phyloP scores from a whole-genome alignment of 1,140 invertebrate genomes.

The Drosophila repletoides region DNA sequence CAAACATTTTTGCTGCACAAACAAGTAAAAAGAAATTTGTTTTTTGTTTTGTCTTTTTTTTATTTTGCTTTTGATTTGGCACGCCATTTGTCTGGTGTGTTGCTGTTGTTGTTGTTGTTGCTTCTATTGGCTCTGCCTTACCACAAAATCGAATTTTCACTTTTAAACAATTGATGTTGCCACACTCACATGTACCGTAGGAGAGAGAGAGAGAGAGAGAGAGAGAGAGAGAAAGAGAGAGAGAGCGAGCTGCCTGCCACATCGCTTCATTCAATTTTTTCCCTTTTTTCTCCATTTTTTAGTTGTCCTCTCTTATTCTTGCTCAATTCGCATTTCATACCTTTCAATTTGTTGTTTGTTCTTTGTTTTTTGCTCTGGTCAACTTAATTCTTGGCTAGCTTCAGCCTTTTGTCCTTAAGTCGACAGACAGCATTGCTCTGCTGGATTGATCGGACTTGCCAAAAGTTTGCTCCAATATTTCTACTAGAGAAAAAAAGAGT shows the following conservation, averaged over 20 bases:
- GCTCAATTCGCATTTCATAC: constrained; percentile 45
- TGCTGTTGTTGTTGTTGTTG: constrained; percentile 15
- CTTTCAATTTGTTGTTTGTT: constrained; percentile 68
- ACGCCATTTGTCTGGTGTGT: constrained; percentile 56
- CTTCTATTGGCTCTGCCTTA: constrained; percentile 42
- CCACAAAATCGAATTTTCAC: constrained; percentile 82
- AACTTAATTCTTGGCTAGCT: constrained; percentile 43
- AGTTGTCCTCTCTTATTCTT: constrained; percentile 8
- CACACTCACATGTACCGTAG: constrained; percentile 53
- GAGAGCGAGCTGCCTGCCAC: background rate
- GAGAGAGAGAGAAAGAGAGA: too few species aligned
- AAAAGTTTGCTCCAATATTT: too few species aligned
- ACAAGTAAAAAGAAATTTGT: constrained; percentile 40
- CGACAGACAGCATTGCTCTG: too few species aligned
- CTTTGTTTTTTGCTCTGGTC: constrained; percentile 46
- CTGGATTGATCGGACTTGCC: too few species aligned
- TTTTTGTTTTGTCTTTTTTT: constrained; percentile 29
- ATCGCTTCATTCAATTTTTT: constrained; percentile 16
- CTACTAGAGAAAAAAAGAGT: too few species aligned
- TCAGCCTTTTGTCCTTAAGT: background rate
- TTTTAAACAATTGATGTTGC: constrained; percentile 79
- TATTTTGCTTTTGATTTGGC: constrained; percentile 49
- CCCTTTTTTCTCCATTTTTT: constrained; percentile 8
- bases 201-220: too few species aligned
- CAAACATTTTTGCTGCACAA: constrained; percentile 51